Conservation (phyloP, 2,113 vertebrate genomes). For the Addax nasomaculatus region DNA sequence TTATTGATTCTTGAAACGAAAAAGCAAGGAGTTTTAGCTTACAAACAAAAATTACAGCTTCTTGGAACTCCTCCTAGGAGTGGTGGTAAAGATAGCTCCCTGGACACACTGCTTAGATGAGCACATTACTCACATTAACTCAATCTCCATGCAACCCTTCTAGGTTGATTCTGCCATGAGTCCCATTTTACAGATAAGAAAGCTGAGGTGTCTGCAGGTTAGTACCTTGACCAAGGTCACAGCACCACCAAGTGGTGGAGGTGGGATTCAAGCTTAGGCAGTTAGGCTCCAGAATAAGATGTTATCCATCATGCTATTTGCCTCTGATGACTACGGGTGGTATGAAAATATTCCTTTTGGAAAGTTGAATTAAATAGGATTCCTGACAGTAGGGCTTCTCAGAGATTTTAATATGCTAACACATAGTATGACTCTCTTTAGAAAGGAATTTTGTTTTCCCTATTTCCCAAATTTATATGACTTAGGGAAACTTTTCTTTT, state of each 20-base stretch:
- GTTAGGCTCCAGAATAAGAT: not conserved
- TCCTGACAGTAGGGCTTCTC: not conserved
- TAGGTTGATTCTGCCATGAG: not conserved
- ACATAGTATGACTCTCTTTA: not conserved
- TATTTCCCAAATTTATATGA: not conserved
- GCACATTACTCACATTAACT: not conserved
- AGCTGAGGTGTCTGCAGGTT: not conserved
- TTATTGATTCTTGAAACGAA: conserved; percentile 1
- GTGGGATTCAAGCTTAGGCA: not conserved
- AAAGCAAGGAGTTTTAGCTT: not conserved
- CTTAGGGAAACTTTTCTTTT: not conserved
- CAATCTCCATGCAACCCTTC: not conserved
- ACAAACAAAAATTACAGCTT: not conserved
- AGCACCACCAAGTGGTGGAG: not conserved
- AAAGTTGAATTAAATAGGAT: not conserved
- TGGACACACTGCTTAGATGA: not conserved
- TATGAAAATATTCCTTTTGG: not conserved
- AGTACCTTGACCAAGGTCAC: not conserved
- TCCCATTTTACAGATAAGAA: not conserved
- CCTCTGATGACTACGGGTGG: not conserved
- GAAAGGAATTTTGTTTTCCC: not conserved
- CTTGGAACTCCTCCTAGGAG: not conserved
- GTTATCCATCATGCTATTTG: not conserved
- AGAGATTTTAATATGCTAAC: not conserved
- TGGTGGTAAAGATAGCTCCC: not conserved